Evolutionary conservation across 2,888 invertebrate genomes (phyloP), one percentile per base, ranked within the genome.

Genomic region (Callyntrura guangdongensis): DNA sequence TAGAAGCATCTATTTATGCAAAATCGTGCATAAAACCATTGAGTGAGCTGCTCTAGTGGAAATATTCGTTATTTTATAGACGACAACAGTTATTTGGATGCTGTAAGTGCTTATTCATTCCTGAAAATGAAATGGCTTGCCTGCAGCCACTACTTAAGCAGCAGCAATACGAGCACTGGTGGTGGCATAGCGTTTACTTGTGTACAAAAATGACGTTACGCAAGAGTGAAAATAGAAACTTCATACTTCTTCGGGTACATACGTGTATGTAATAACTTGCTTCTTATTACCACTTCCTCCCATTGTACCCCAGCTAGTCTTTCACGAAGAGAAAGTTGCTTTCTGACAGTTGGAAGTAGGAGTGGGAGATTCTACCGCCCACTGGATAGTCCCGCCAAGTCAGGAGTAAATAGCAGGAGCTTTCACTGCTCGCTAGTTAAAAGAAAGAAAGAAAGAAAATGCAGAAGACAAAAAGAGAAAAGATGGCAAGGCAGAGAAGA

Each of bases 1-100:
- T 27, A 56, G 81, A 53, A 67, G 69, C 22, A 81, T 81, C 69
- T 88, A 82, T 88, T 88, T 88, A 88, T 88, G 88, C 82, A 88
- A 84, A 89, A 89, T 89, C 84, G 77, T 81, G 81, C 77, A 89
- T 89, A 69, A 89, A 89, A 79, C 79, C 89, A 77, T 84, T 84
- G 83, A 49, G 53, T 77, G 49, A 79, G 84, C 77, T 84, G 53
- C 67, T 84, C 67, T 87, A 87, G 79, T 72, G 86, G 72, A 86
- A 90, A 56, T 82, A 82, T 82, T 56, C 90, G 9, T 27, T 81
- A 77, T 69, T 89, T 83, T 82, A 89, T 89, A 89, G 89, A 74
- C 85, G 85, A 79, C 89, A 85, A 79, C 84, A 84, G 85, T 79
- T 90, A 85, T 67, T 90, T 61, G 88, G 72, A 89, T 90, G 85